Conservation (phyloP, 1,140 invertebrate species). For the Hyles euphorbiae region DNA sequence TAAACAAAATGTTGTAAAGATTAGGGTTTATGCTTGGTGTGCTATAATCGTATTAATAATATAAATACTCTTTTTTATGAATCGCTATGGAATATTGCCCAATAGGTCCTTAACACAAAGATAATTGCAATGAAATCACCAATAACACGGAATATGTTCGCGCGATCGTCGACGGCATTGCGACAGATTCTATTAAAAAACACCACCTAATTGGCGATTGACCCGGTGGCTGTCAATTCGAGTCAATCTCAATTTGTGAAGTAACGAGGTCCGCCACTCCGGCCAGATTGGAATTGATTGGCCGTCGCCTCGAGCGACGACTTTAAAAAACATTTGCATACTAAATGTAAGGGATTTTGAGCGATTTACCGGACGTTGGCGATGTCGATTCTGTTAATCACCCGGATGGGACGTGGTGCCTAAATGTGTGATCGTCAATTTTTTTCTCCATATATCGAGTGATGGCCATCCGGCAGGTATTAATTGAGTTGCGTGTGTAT, state of each 20-base stretch:
- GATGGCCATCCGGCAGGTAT: too few species aligned
- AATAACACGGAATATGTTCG: background rate
- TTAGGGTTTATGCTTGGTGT: background rate
- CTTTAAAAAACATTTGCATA: too few species aligned
- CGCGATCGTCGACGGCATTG: background rate
- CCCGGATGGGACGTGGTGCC: too few species aligned
- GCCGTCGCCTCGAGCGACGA: constrained; percentile 8
- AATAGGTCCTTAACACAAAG: background rate
- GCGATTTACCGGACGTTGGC: too few species aligned
- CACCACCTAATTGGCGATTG: constrained; percentile 29
- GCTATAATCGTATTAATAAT: too few species aligned
- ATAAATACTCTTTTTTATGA: too few species aligned
- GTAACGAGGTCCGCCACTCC: constrained; percentile 22
- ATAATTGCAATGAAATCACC: too few species aligned
- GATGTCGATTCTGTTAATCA: too few species aligned
- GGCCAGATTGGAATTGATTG: constrained; percentile 33
- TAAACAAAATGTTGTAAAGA: background rate
- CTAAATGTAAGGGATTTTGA: too few species aligned
- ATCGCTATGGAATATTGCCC: background rate
- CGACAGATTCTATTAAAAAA: constrained; percentile 17
- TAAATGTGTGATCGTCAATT: too few species aligned
- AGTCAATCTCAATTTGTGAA: constrained; percentile 30
- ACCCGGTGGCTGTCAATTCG: constrained; percentile 22
- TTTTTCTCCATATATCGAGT: too few species aligned
- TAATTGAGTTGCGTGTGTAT: too few species aligned